These are phyloP conservation scores for Anabacerthia variegaticeps DNA, from an alignment of 2,797 vertebrate genomes.

Conservation along the genomic window DNA sequence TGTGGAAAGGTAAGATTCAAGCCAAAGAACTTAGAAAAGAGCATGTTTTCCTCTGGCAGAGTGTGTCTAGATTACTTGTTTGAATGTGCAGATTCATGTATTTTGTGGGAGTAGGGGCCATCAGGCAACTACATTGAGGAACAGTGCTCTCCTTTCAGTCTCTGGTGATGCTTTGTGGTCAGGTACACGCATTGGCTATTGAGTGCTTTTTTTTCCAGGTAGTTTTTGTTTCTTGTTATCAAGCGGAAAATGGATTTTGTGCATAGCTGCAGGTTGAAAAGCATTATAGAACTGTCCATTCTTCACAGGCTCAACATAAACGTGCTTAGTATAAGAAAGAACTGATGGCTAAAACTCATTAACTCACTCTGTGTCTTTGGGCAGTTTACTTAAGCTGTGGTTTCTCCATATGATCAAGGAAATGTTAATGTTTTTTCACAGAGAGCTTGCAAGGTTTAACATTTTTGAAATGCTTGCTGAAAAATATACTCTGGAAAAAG, in stretches of 20 bases:
- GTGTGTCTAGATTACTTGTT: not conserved
- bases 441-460: not conserved
- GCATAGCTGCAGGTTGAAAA: not conserved
- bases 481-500: not conserved
- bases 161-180: not conserved
- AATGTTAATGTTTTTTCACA: not conserved
- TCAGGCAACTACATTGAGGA: not conserved
- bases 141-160: not conserved
- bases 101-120: not conserved
- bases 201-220: not conserved
- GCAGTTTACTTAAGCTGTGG: not conserved
- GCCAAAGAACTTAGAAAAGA: not conserved
- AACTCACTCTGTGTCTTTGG: not conserved
- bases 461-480: not conserved
- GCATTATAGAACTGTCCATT: not conserved
- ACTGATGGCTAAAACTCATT: not conserved
- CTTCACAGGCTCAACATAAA: not conserved
- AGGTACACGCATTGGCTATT: accelerated
- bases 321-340: not conserved
- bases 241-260: not conserved
- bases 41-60: not conserved
- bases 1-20: conserved; percentile 91
- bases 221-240: not conserved
- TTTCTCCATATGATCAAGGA: not conserved
- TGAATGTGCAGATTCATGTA: not conserved